Evolutionary conservation across 2,113 vertebrate genomes (phyloP).

Genomic region (Sigmodon hispidus): DNA sequence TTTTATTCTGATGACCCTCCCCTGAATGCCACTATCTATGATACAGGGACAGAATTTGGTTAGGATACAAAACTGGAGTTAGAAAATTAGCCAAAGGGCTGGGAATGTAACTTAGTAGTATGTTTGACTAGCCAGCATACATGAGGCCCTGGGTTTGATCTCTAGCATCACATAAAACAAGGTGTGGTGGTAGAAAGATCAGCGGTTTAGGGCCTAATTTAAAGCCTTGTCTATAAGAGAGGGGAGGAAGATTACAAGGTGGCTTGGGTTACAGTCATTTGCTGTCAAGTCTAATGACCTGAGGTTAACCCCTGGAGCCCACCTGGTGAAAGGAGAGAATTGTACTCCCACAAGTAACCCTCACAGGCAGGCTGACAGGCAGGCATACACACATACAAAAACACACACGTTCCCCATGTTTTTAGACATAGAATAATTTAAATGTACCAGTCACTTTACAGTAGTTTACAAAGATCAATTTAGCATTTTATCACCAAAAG

Average conservation of each 20-base stretch:
- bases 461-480: conserved; percentile 45
- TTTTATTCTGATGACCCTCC: not conserved
- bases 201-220: not conserved
- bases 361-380: not conserved
- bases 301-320: not conserved
- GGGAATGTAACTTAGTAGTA: not conserved
- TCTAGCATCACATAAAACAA: not conserved
- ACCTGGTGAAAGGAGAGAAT: not conserved
- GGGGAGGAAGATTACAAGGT: not conserved
- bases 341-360: not conserved
- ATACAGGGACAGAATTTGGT: not conserved
- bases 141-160: not conserved
- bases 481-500: not conserved
- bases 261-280: not conserved
- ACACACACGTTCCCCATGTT: not conserved
- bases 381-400: no score
- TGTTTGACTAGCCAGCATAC: not conserved
- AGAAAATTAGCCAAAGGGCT: not conserved
- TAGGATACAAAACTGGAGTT: not conserved
- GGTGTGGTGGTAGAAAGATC: no score
- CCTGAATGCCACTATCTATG: not conserved
- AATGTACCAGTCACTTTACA: conserved; percentile 27
- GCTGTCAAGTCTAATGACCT: not conserved
- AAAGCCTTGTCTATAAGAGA: not conserved
- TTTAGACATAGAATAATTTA: not conserved